Evolutionary conservation across 2,888 invertebrate genomes (phyloP).

Genomic region (Parelbella ahira): DNA sequence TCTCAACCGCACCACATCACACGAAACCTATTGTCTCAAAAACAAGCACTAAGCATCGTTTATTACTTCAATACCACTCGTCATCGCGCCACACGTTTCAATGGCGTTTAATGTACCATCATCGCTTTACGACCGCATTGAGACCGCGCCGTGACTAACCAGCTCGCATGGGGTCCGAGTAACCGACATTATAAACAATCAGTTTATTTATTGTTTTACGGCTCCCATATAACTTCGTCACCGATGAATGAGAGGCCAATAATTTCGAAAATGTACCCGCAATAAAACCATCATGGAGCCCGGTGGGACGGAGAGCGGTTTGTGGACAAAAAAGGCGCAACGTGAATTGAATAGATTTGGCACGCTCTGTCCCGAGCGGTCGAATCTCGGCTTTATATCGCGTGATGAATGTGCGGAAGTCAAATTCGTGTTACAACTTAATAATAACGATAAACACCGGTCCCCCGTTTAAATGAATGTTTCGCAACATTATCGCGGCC

Average conservation of each 20-base stretch:
- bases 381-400: slow-evolving; percentile 45
- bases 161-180: slow-evolving; percentile 62
- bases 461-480: slow-evolving; percentile 67
- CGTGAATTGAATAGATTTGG: slow-evolving; percentile 57
- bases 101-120: slow-evolving; percentile 36
- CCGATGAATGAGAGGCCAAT: slow-evolving; percentile 56
- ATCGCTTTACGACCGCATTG: slow-evolving; percentile 52
- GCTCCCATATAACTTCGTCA: slow-evolving; percentile 66
- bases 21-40: slow-evolving; percentile 48
- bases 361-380: slow-evolving; percentile 50
- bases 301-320: slow-evolving; percentile 39
- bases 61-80: slow-evolving; percentile 39
- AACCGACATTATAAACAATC: slow-evolving; percentile 68
- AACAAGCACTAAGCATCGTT: slow-evolving; percentile 39
- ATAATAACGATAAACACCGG: slow-evolving; percentile 73
- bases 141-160: slow-evolving; percentile 48
- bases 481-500: slow-evolving; percentile 68
- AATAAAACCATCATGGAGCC: slow-evolving; percentile 72
- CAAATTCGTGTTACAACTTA: slow-evolving; percentile 67
- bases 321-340: slow-evolving; percentile 43
- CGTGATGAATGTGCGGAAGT: slow-evolving; percentile 72
- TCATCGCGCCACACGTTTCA: slow-evolving; percentile 42
- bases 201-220: slow-evolving; percentile 75
- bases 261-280: slow-evolving; percentile 63
- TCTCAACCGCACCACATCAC: slow-evolving; percentile 32